A percentile compares a stretch with the other conserved stretches of the same genome.
These are phyloP conservation scores for Vidua macroura DNA, from an alignment of 2,113 vertebrate genomes.

Conservation along the genomic window DNA sequence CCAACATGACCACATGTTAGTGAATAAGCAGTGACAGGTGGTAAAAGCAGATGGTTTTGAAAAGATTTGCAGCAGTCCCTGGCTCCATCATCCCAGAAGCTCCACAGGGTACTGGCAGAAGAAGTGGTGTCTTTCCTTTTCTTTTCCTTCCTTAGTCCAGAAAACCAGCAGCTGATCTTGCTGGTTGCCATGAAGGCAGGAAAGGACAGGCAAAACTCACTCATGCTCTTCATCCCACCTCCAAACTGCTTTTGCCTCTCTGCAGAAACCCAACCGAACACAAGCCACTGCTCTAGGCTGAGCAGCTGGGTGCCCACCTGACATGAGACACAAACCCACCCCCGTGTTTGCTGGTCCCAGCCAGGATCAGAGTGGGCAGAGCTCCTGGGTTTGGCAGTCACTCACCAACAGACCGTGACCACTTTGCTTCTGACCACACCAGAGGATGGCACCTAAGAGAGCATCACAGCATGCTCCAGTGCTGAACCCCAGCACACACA, in stretches of 20 bases:
- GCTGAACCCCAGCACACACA: not conserved
- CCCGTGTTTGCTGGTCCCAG: not conserved
- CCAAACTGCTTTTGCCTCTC: not conserved
- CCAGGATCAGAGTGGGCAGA: not conserved
- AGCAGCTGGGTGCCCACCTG: rapidly evolving
- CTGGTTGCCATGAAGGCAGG: not conserved
- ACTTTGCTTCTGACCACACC: not conserved
- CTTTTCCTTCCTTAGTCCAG: not conserved
- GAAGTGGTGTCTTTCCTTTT: not conserved
- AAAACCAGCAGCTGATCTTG: not conserved
- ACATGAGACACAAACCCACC: not conserved
- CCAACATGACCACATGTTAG: not conserved
- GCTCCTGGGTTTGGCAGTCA: not conserved
- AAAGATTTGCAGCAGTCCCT: not conserved
- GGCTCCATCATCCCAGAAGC: not conserved
- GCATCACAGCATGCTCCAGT: rapidly evolving
- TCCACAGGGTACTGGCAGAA: not conserved
- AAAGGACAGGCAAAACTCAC: not conserved
- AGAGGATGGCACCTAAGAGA: not conserved
- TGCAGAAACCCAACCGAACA: not conserved
- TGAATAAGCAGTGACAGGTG: constrained; percentile 52
- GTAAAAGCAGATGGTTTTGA: constrained; percentile 56
- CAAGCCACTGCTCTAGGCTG: rapidly evolving
- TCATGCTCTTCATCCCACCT: not conserved
- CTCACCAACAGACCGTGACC: not conserved